phyloP scores from a whole-genome alignment of 2,113 vertebrate genomes.

The Ia io region DNA sequence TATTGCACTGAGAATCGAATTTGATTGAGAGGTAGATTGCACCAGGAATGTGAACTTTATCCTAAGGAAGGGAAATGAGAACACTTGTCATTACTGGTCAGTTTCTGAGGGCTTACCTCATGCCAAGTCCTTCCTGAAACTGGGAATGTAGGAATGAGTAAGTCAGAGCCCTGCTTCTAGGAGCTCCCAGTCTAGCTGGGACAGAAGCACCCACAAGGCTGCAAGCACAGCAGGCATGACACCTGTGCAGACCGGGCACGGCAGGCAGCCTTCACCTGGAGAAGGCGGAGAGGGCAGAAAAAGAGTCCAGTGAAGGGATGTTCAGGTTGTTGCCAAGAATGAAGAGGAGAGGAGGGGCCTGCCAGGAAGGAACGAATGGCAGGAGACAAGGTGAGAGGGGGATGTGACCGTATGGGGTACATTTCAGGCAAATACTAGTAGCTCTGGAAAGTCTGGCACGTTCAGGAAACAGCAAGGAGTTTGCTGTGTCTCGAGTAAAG shows the following conservation, averaged over 20 bases:
- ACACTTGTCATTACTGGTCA: not conserved
- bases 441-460: not conserved
- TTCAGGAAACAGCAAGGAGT: not conserved
- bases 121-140: not conserved
- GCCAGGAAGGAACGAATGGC: not conserved
- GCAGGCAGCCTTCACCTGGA: not conserved
- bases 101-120: not conserved
- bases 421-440: not conserved
- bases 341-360: not conserved
- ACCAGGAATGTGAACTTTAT: slow-evolving; percentile 98
- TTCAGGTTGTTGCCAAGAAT: not conserved
- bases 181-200: not conserved
- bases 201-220: accelerated
- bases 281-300: not conserved
- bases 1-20: slow-evolving; percentile 94
- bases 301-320: not conserved
- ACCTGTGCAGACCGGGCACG: accelerated
- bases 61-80: slow-evolving; percentile 79
- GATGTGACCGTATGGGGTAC: not conserved
- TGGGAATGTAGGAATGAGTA: not conserved
- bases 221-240: accelerated
- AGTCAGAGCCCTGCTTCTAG: not conserved
- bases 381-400: not conserved
- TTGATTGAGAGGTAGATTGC: slow-evolving; percentile 97
- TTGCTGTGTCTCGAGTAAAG: not conserved